Conservation (phyloP, 2,888 invertebrate genomes). For the Creontiades dilutus region DNA sequence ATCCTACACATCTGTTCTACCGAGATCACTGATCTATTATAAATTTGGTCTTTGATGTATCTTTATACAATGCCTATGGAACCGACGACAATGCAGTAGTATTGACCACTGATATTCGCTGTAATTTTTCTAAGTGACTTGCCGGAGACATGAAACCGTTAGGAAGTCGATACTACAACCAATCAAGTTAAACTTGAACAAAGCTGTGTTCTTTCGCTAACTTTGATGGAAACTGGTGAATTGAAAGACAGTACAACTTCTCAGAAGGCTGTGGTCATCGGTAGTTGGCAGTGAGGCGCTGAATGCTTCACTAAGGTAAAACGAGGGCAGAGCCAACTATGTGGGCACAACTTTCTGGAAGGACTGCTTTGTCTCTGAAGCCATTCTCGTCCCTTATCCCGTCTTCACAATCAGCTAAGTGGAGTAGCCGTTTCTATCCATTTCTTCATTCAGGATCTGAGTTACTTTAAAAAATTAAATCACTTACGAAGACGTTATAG, state of each 20-base stretch:
- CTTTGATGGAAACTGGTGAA: not conserved
- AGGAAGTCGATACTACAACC: too few relatives aligned
- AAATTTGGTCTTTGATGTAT: too few relatives aligned
- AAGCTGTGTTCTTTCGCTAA: not conserved
- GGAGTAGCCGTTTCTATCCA: not conserved
- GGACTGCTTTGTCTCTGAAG: not conserved
- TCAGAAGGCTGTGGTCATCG: slow-evolving; percentile 5
- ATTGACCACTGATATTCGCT: too few relatives aligned
- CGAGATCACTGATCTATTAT: too few relatives aligned
- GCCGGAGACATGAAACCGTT: too few relatives aligned
- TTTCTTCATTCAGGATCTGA: too few relatives aligned
- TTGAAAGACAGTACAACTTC: not conserved
- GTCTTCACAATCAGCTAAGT: slow-evolving; percentile 18
- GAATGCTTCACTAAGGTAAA: not conserved
- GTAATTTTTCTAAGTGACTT: too few relatives aligned
- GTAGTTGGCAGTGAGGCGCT: not conserved
- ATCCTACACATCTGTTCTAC: too few relatives aligned
- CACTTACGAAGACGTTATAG: too few relatives aligned
- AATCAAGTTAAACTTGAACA: not conserved
- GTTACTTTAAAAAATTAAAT: too few relatives aligned
- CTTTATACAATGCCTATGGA: too few relatives aligned
- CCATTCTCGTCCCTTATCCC: not conserved
- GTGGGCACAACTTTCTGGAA: not conserved
- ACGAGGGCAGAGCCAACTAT: not conserved
- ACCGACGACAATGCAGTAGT: not conserved